phyloP scores from a whole-genome alignment of 2,797 vertebrate species.

The Schizopygopsis pylzovi region DNA sequence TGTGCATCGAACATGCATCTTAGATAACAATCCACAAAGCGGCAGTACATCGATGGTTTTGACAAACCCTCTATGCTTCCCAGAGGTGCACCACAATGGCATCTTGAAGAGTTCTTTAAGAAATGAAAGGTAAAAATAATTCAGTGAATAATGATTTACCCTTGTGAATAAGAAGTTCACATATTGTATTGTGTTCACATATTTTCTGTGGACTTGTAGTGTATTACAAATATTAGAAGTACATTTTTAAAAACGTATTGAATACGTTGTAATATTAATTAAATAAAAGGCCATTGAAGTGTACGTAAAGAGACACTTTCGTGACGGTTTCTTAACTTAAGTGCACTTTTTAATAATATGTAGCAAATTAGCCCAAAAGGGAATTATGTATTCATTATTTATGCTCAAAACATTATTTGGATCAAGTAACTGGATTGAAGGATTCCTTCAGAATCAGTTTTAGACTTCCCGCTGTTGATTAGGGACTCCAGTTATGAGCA shows the following conservation, averaged over 20 bases:
- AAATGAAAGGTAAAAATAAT: constrained; percentile 77
- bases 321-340: not conserved
- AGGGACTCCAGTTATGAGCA: too few species aligned
- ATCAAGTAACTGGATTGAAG: too few species aligned
- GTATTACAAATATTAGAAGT: not conserved
- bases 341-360: not conserved
- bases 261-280: not conserved
- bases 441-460: too few species aligned
- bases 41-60: not conserved
- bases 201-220: not conserved
- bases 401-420: too few species aligned
- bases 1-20: constrained; percentile 72
- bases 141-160: not conserved
- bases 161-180: not conserved
- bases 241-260: not conserved
- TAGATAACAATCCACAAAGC: not conserved
- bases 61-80: not conserved
- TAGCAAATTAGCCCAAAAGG: not conserved
- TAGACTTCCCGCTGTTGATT: too few species aligned
- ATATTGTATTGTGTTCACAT: not conserved
- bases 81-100: constrained; percentile 7
- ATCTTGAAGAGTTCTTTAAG: not conserved
- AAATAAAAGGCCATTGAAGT: not conserved
- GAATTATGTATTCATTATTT: too few species aligned
- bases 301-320: not conserved